Base-by-base conservation (phyloP, 2,888 invertebrate genomes). In the Megamerina dolium region DNA sequence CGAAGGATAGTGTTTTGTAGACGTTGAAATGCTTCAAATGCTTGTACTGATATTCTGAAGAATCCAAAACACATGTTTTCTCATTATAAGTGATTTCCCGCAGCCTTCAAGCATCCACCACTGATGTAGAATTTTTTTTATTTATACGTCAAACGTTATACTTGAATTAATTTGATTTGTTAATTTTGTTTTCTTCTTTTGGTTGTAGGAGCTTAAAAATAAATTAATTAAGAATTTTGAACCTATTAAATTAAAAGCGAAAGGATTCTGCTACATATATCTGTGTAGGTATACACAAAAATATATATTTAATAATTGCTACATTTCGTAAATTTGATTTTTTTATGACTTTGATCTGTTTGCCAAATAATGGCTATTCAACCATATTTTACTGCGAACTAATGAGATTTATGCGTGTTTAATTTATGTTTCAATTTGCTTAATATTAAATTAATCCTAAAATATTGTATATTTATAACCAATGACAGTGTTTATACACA, bases 181-280 rank as follows among this genome's bases (percentile, higher is more conserved):
- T 54, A n/a, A n/a, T n/a, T n/a, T n/a, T n/a, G n/a, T n/a, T n/a
- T n/a, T n/a, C n/a, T n/a, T n/a, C n/a, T n/a, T n/a, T n/a, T n/a
- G n/a, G n/a, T 54, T 48, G 52, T 50, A 51, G 37, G 52, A 54
- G 59, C 56, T 59, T 58, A 50, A 45, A 51, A 58, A 58, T 52
- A 52, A 57, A 56, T 60, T 60, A 55, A 60, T 56, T 56, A 46
- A 51, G 58, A 62, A 59, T 62, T n/a, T 58, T 53, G 52, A 58
- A 62, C 57, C 63, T 55, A 60, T 61, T 61, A 62, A 60, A 63
- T 63, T 59, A 60, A 55, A 50, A 52, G 52, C 54, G 58, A 55
- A 50, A 42, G 10, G 10, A 23, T 23, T 23, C 23, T 10, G 23
- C 10, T 45, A 48, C n/a, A n/a, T n/a, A n/a, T n/a, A n/a, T n/a